A percentile compares a stretch with the other conserved stretches of the same genome.
These are phyloP conservation scores for Meles meles DNA, from an alignment of 2,113 vertebrate genomes.

Conservation along the genomic window DNA sequence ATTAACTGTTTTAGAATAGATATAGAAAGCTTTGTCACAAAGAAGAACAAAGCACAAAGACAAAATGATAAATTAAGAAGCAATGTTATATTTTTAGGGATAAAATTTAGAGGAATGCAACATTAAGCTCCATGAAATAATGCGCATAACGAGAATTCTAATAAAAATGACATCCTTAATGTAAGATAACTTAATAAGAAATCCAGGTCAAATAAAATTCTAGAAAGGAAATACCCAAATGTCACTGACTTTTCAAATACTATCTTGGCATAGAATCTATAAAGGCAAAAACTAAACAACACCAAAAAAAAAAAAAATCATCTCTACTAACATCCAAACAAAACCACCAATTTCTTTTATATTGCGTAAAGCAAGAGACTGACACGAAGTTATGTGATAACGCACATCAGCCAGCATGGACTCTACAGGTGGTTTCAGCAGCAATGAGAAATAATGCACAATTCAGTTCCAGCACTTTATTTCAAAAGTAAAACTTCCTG, in stretches of 20 bases:
- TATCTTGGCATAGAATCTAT: neutral
- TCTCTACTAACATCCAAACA: neutral
- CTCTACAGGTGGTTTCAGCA: neutral
- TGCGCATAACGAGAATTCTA: slow-evolving; percentile 11
- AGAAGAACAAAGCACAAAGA: slow-evolving; percentile 69
- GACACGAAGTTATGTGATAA: neutral
- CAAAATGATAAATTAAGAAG: slow-evolving; percentile 68
- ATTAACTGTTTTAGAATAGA: slow-evolving; percentile 63
- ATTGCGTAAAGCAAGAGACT: neutral
- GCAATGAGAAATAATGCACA: neutral
- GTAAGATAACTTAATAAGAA: slow-evolving; percentile 37
- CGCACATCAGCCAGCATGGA: neutral
- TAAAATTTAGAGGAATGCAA: slow-evolving; percentile 64
- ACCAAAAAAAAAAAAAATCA: neutral
- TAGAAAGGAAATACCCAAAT: slow-evolving; percentile 56
- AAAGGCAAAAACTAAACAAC: slow-evolving; percentile 38
- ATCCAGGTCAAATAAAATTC: slow-evolving; percentile 50
- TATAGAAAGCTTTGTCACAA: neutral
- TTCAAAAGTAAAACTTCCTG: neutral
- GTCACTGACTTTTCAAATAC: slow-evolving; percentile 40
- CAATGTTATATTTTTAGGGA: slow-evolving; percentile 12
- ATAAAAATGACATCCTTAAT: slow-evolving; percentile 37
- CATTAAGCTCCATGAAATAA: slow-evolving; percentile 16
- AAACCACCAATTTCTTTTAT: slow-evolving; percentile 24
- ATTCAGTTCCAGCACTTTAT: neutral